Base-by-base conservation (phyloP, 2,888 invertebrate species). In the Arge pagana region DNA sequence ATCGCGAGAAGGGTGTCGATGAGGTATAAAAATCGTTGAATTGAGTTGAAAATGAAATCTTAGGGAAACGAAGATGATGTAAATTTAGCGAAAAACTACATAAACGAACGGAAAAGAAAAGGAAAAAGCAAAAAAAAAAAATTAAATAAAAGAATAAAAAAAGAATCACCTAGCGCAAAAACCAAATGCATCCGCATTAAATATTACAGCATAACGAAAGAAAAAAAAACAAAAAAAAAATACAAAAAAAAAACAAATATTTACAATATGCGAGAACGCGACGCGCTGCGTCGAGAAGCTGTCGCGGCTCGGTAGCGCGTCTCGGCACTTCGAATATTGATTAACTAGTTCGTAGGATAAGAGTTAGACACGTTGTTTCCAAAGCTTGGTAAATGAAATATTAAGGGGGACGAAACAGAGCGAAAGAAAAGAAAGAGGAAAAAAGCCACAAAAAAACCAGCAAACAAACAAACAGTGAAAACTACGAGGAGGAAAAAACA, bases 41-140 rank as follows among this genome's bases (percentile, higher is more conserved):
- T 33, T 24, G 43, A 35, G 24, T 43, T 24, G 26, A 33, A 33
- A 30, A 19, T 30, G 39, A 28, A 37, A 35, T 7, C 8, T 15
- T 21, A 39, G 41, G 18, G n/a, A 19, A n/a, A 26, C 18, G 24
- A 21, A n/a, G n/a, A 23, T 35, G 30, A 42, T 31, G 8, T 21
- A 42, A 52, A 49, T 59, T 55, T 55, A 60, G 56, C 55, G 58
- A 54, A 53, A 57, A 53, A 56, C 55, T 48, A 58, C 50, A 55
- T 57, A 55, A 52, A 58, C 51, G 60, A 56, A 57, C 50, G 52
- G 51, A 60, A 58, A 54, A 50, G 48, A 48, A 59, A 48, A 40
- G 16, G 42, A 15, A 50, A 50, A 50, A 24, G 52, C 21, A 50
- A 55, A 52, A 53, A 30, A 30, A 36, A 39, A 52, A 40, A 15